Evolutionary conservation across 2,888 invertebrate genomes (phyloP), one percentile per base, ranked within the genome.

Genomic region (Cheilosia pagana): DNA sequence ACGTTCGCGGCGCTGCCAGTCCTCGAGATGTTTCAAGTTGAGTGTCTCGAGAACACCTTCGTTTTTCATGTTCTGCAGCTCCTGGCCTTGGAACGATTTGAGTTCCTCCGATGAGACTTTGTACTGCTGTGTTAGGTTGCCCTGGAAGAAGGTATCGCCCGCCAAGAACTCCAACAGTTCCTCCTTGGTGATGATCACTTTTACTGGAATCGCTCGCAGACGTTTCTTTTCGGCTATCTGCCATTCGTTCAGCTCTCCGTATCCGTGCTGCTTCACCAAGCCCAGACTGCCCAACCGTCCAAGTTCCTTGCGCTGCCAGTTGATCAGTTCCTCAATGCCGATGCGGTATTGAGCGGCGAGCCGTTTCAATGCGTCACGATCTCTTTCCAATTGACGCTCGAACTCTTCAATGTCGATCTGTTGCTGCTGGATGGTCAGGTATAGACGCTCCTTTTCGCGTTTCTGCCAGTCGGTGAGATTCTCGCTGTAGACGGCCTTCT

Each of bases 1-100:
- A 2, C 91, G 89, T 81, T 91, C 90, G 23, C 86, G 87, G 43
- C 88, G 88, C 78, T 91, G 90, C 91, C 91, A 91, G 0, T 72
- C 52, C 62, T 88, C 87, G 0, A 91, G 81, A 0, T 74, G 67
- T 0, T 90, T 88, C 19, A 91, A 81, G 0, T 62, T 76, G 1
- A 88, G 89, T 5, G 87, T 86, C 52, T 91, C 90, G 1, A 91
- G 75, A 8, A 89, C 74, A 10, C 89, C 88, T 10, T 90, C 89
- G 5, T 87, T 86, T 3, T 86, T 87, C 88, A 91, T 88, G 0
- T 81, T 79, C 14, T 55, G 79, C 1, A 90, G 85, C 23, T 88
- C 87, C 0, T 89, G 86, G 12, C 88, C 87, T 59, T 91, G 91
- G 63, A 88, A 88, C 0, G 88, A 88, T 8, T 88, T 89, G 70